phyloP scores from a whole-genome alignment of 2,888 invertebrate genomes.

The Platycheirus albimanus region DNA sequence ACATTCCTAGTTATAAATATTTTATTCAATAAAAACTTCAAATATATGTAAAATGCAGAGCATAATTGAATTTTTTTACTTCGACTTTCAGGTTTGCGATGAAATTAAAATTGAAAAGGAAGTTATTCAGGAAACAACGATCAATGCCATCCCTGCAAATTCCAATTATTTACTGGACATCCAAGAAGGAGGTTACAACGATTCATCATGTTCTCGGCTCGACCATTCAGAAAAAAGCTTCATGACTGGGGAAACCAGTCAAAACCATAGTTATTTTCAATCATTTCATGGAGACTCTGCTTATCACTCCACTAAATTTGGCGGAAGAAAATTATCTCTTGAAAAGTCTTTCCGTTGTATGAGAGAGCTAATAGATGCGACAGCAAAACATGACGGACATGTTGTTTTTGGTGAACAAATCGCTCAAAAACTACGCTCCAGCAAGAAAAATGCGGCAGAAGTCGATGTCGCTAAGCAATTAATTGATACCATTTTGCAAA shows the following conservation, averaged over 20 bases:
- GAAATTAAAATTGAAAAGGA: slow-evolving; percentile 11
- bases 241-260: neutral
- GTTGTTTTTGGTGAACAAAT: neutral
- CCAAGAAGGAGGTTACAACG: neutral
- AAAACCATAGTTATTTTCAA: neutral
- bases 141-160: neutral
- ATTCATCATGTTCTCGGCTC: neutral
- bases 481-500: neutral
- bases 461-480: neutral
- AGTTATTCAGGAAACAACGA: neutral
- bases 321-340: neutral
- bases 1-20: no score
- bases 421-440: neutral
- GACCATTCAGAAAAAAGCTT: neutral
- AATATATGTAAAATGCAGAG: no score
- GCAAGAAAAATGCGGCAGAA: neutral
- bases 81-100: neutral
- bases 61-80: no score
- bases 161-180: no score
- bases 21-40: no score
- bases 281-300: neutral
- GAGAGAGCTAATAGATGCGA: neutral
- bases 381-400: neutral
- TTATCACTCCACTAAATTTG: neutral
- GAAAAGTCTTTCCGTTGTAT: neutral